Conservation (phyloP, 2,797 vertebrate species). For the Rhinichthys osculus region DNA sequence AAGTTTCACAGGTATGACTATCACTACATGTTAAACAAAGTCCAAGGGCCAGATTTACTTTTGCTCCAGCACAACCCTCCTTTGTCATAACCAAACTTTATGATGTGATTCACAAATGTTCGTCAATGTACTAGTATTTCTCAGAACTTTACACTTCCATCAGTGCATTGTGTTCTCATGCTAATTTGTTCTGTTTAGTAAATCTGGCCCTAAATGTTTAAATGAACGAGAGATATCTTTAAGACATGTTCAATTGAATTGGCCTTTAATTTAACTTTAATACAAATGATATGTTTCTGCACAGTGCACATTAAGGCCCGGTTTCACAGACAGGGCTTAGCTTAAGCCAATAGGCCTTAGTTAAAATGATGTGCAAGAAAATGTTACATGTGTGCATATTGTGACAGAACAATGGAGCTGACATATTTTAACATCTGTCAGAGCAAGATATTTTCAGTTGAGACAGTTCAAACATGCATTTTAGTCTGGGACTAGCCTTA, state of each 20-base stretch:
- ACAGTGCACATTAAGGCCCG: neutral
- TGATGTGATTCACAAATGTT: neutral
- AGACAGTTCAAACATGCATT: neutral
- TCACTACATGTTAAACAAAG: constrained; percentile 1
- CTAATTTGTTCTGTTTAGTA: neutral
- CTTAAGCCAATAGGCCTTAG: neutral
- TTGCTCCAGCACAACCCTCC: neutral
- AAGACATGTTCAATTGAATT: neutral
- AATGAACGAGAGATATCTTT: neutral
- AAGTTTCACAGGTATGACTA: constrained; percentile 34
- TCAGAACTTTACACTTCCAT: neutral
- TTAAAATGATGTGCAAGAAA: neutral
- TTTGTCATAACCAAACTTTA: neutral
- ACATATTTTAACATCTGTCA: neutral
- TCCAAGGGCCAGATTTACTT: neutral
- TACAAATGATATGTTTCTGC: neutral
- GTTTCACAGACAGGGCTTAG: neutral
- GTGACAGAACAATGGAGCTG: neutral
- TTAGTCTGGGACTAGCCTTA: too few relatives aligned
- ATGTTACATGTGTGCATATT: neutral
- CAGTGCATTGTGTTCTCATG: constrained; percentile 6
- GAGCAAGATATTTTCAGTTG: neutral
- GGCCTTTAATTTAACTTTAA: neutral
- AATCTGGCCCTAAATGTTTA: neutral
- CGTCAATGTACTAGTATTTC: neutral